A percentile compares a stretch with the other conserved stretches of the same genome.
Conservation (phyloP, 1,140 invertebrate species). For the Coenobita brevimanus region DNA sequence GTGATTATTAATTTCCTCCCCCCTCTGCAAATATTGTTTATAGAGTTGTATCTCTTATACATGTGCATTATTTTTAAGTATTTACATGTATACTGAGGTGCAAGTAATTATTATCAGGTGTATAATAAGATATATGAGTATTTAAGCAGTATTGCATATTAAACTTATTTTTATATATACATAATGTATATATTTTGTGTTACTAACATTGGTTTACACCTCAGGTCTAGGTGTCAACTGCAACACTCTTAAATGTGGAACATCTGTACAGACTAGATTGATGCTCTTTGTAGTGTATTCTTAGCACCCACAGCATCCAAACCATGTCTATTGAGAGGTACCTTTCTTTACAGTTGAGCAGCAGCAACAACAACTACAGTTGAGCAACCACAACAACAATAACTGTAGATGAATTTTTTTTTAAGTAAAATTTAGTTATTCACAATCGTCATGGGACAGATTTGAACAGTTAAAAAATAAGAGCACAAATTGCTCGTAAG, state of each 20-base stretch:
- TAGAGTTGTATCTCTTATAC: conserved; percentile 38
- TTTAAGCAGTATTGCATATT: conserved; percentile 56
- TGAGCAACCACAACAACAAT: too few species aligned
- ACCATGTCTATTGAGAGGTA: too few species aligned
- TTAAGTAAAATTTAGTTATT: too few species aligned
- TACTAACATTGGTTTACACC: conserved; percentile 51
- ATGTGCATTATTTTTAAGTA: conserved; percentile 52
- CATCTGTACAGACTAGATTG: conserved; percentile 54
- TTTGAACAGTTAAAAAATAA: too few species aligned
- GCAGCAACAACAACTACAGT: too few species aligned
- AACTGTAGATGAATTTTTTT: too few species aligned
- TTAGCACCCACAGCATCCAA: too few species aligned
- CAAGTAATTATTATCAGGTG: conserved; percentile 52
- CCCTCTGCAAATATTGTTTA: conserved; percentile 25
- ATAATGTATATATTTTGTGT: conserved; percentile 43
- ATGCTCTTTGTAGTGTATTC: conserved; percentile 44
- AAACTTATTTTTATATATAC: conserved; percentile 50
- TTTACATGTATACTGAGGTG: conserved; percentile 51
- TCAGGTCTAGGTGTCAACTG: conserved; percentile 51
- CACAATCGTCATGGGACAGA: too few species aligned
- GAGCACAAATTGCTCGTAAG: too few species aligned
- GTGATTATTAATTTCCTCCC: conserved; percentile 21
- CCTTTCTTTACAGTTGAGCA: too few species aligned
- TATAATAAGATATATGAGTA: conserved; percentile 59
- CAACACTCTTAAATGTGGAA: conserved; percentile 27